Percentiles rank a stretch among this genome's conserved stretches.
Conservation (phyloP, 2,797 vertebrate genomes). For the Lepus oiostolus region DNA sequence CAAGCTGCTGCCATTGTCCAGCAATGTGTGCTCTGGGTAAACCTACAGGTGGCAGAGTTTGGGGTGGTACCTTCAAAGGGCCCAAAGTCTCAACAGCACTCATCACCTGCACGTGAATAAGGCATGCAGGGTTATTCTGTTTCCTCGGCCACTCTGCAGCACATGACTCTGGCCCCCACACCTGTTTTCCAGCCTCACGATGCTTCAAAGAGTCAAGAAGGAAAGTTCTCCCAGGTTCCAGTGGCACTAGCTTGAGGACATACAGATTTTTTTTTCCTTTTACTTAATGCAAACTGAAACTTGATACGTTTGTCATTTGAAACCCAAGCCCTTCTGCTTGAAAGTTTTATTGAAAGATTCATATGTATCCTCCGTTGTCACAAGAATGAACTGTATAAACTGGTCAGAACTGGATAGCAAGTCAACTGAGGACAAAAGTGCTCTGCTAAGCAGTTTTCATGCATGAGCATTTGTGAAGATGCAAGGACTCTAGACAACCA, state of each 20-base stretch:
- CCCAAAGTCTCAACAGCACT: not conserved
- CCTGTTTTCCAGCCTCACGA: not conserved
- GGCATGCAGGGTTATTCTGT: not conserved
- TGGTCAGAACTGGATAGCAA: not conserved
- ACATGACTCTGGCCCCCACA: not conserved
- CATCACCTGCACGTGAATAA: not conserved
- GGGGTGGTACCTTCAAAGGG: not conserved
- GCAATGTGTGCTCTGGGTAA: not conserved
- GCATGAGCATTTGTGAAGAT: not conserved
- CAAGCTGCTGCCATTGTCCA: not conserved
- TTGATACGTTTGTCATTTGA: not conserved
- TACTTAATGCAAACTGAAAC: not conserved
- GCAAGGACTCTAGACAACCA: not conserved
- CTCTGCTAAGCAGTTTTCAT: not conserved
- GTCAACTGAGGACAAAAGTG: not conserved
- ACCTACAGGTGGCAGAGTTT: not conserved
- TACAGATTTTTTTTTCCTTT: not conserved
- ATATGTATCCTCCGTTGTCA: not conserved
- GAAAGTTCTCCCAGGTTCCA: not conserved
- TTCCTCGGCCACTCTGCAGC: not conserved
- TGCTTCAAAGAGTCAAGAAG: not conserved
- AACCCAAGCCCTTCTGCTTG: not conserved
- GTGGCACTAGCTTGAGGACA: not conserved
- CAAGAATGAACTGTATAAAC: not conserved
- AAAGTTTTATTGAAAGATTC: not conserved